Evolutionary conservation across 2,888 invertebrate genomes (phyloP), one percentile per base, ranked within the genome.

Genomic region (Ptychoptera contaminata): DNA sequence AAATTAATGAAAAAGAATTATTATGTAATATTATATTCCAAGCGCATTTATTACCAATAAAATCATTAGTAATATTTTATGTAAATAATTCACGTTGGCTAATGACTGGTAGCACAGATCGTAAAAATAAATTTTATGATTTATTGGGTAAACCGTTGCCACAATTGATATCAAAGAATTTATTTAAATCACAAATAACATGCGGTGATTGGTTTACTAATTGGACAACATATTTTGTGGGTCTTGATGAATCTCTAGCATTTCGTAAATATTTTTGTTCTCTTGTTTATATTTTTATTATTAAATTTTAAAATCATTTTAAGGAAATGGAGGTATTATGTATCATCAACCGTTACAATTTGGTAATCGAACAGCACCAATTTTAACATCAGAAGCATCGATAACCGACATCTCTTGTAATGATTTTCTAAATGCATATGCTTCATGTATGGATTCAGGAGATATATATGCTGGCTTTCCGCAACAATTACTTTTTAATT

Each of bases 1-100:
- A 52, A 34, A 56, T 52, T 15, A 54, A 59, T 47, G 49, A 58
- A 11, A 56, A 62, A 8, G 53, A 62, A 38, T 57, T 76, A 45
- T 59, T 68, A 47, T 73, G 79, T 1, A 63, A 67, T 45, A 63
- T 67, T 46, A 63, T 62, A 47, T 73, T 79, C 55, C 68, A 67
- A 50, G 70, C 73, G 2, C 23, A 31, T 42, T 15, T 23, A n/a
- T 14, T 10, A 2, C 23, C 11, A 30, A 37, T 42, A 37, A 11
- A 10, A 30, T 34, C 11, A 10, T 10, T 43, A 7, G 30, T 14
- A 35, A 31, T 45, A 11, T 48, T 11, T 32, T 45, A 48, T 0
- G 48, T 23, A 30, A 40, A 49, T 29, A 64, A 60, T 8, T 50
- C 57, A 7, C 57, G 62, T 31, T 63, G 65, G 66, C 23, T 66